phyloP scores from a whole-genome alignment of 2,888 invertebrate species.

The Melanostoma mellinum region DNA sequence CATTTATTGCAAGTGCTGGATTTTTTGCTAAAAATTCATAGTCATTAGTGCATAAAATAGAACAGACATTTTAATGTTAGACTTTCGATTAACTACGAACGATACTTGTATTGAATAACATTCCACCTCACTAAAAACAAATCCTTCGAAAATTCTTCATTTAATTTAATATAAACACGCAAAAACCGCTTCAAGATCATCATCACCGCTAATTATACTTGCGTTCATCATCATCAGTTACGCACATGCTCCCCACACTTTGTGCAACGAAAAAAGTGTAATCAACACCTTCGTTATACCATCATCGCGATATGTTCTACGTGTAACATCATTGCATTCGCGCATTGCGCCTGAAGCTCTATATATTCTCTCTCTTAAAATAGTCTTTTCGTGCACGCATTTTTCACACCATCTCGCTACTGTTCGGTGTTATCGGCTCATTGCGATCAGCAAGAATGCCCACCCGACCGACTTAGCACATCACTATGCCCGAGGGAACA shows the following conservation, averaged over 20 bases:
- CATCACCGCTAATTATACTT: neutral
- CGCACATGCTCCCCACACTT: constrained; percentile 17
- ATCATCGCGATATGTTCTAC: constrained; percentile 52
- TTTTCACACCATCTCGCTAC: constrained; percentile 60
- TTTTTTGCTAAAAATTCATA: too few relatives aligned
- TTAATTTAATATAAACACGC: too few relatives aligned
- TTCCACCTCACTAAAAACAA: too few relatives aligned
- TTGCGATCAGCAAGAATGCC: constrained; percentile 38
- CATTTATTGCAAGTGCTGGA: too few relatives aligned
- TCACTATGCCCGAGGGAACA: constrained; percentile 29
- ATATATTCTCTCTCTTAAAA: neutral
- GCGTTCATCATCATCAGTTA: constrained; percentile 37
- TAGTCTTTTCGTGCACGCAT: constrained; percentile 60
- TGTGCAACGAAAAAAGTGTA: constrained; percentile 9
- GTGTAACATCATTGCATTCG: constrained; percentile 13
- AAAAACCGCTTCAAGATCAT: too few relatives aligned
- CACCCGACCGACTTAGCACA: constrained; percentile 1
- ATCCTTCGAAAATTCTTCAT: neutral
- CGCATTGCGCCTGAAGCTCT: constrained; percentile 25
- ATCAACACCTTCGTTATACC: constrained; percentile 11
- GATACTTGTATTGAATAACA: too few relatives aligned
- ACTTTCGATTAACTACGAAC: too few relatives aligned
- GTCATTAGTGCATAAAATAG: too few relatives aligned
- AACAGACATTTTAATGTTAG: too few relatives aligned
- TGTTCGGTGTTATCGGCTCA: constrained; percentile 33